Evolutionary conservation across 1,140 invertebrate species (phyloP).

Genomic region (Drosophila subpulchrella): DNA sequence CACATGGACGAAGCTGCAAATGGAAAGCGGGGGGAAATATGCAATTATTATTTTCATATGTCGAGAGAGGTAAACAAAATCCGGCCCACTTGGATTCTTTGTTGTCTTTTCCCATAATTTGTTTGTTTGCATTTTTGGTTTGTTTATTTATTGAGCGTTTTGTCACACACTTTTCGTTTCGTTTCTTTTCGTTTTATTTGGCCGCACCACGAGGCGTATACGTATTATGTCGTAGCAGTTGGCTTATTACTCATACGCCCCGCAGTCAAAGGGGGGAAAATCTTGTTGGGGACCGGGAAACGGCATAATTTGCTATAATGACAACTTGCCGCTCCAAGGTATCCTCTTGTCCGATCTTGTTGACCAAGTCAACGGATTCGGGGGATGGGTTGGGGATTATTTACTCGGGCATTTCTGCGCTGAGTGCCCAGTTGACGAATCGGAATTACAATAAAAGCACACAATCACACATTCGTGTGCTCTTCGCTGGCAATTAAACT

Average conservation of each 20-base stretch:
- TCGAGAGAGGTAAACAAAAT: constrained; percentile 33
- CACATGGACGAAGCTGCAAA: constrained; percentile 51
- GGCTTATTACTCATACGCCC: constrained; percentile 69
- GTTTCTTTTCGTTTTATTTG: not conserved
- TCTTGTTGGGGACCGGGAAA: not conserved
- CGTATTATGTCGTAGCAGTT: constrained; percentile 65
- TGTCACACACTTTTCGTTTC: constrained; percentile 64
- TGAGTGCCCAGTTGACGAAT: constrained; percentile 58
- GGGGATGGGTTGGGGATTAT: too few relatives aligned
- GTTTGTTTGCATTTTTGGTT: constrained; percentile 60
- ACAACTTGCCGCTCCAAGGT: constrained; percentile 1
- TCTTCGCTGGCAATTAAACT: constrained; percentile 77
- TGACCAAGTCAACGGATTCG: constrained; percentile 26
- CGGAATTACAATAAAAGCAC: constrained; percentile 67
- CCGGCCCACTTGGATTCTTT: constrained; percentile 26
- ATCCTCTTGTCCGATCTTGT: constrained; percentile 3
- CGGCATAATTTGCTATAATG: constrained; percentile 1
- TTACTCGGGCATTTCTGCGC: not conserved
- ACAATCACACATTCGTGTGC: constrained; percentile 38
- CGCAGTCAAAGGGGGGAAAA: not conserved
- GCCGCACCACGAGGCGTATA: constrained; percentile 66
- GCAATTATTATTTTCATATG: constrained; percentile 32
- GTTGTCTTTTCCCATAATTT: constrained; percentile 69
- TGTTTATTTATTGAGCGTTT: constrained; percentile 75
- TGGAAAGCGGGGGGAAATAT: constrained; percentile 13